Evolutionary conservation across 2,888 invertebrate genomes (phyloP).

Genomic region (Congeria kusceri): DNA sequence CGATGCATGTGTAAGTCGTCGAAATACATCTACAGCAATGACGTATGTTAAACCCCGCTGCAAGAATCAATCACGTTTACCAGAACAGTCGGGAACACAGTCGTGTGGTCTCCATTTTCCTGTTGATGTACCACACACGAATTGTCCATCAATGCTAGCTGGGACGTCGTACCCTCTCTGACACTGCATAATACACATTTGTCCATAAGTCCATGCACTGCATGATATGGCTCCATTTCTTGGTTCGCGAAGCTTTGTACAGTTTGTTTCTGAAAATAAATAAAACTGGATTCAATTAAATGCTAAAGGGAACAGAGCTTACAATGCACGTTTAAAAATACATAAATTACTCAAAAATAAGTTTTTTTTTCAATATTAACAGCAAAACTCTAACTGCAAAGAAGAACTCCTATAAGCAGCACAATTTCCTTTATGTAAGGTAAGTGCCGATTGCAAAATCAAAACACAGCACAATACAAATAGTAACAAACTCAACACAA

Average conservation of each 20-base stretch:
- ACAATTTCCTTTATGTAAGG: too few relatives aligned
- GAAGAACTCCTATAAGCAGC: too few relatives aligned
- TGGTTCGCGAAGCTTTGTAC: conserved; percentile 32
- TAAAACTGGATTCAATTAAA: too few relatives aligned
- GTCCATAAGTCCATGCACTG: conserved; percentile 51
- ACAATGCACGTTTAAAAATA: too few relatives aligned
- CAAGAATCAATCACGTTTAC: conserved; percentile 4
- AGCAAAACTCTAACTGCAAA: too few relatives aligned
- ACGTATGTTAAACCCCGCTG: not conserved
- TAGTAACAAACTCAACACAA: too few relatives aligned
- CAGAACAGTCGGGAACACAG: conserved; percentile 46
- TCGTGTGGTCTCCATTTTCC: conserved; percentile 55
- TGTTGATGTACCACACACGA: conserved; percentile 45
- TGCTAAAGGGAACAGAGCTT: too few relatives aligned
- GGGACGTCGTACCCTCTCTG: conserved; percentile 52
- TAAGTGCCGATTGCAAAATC: too few relatives aligned
- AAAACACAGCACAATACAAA: too few relatives aligned
- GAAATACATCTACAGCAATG: not conserved
- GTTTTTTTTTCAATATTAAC: too few relatives aligned
- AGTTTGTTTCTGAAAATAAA: conserved; percentile 20
- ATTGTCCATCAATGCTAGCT: conserved; percentile 24
- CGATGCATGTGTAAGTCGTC: too few relatives aligned
- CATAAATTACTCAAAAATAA: too few relatives aligned
- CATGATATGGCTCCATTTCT: conserved; percentile 53
- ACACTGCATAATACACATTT: conserved; percentile 54